Base-by-base conservation (phyloP, 1,140 invertebrate genomes). In the Listronotus oregonensis region DNA sequence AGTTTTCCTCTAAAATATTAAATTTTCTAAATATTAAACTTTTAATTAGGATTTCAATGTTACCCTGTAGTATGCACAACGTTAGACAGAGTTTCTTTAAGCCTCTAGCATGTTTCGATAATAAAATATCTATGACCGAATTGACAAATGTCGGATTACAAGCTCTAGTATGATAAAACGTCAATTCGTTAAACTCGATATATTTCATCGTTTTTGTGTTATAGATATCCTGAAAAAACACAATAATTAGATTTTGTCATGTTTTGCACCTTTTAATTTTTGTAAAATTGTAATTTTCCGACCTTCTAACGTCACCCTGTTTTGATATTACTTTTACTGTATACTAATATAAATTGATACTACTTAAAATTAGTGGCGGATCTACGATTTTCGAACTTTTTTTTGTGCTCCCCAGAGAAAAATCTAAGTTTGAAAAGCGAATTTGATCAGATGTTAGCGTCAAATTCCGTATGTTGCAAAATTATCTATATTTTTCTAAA, bases 11-110 rank as follows among this genome's bases (percentile, higher is more conserved):
- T 65, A 65, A 65, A 65, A 65, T 58, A 51, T 65, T 65, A 65
- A 65, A 65, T 49, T 65, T 65, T 58, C 63, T 65, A 37, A 47
- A 65, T 32, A 65, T 65, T 50, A 65, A 52, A 42, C 63, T 57
- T 34, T 49, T 58, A 49, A 65, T 65, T 40, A 65, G 31, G 39
- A 58, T 65, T 58, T 65, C 63, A 51, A 65, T 58, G 63, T 65
- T 65, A 65, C 63, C 63, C 63, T 65, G 63, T 34, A 65, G 46
- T 42, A 65, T 47, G 58, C 63, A 65, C 14, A 58, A 58, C n/a
- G 63, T 65, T 9, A 65, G 44, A 34, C 43, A 56, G 9, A 65
- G 27, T 65, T 52, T 65, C 39, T 65, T 57, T 51, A 68, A 60
- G 15, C 44, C 39, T 51, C 43, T 56, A 42, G 39, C 64, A 47